A percentile compares a stretch with the other conserved stretches of the same genome.
Evolutionary conservation across 2,888 invertebrate genomes (phyloP).

Genomic region (Folsomia manolachei): DNA sequence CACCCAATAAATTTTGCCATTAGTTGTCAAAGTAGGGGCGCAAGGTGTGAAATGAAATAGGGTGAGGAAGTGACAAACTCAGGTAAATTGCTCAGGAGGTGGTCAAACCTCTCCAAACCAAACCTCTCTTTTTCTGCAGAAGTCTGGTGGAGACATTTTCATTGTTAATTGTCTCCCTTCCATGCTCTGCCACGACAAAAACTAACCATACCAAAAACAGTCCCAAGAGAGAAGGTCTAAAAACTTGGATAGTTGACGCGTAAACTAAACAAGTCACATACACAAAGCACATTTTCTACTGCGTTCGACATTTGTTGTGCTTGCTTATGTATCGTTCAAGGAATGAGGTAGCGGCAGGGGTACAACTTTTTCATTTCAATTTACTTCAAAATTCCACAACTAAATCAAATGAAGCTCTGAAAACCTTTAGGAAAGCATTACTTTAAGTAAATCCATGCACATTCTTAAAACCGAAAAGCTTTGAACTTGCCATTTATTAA

Average conservation of each 20-base stretch:
- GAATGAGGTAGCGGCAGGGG: too few species aligned
- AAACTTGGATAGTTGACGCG: too few species aligned
- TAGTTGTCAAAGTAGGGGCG: not conserved
- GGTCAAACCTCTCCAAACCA: constrained; percentile 13
- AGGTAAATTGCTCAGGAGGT: constrained; percentile 22
- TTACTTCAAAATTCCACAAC: not conserved
- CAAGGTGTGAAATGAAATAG: constrained; percentile 17
- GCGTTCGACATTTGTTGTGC: not conserved
- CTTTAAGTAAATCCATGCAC: too few species aligned
- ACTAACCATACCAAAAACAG: not conserved
- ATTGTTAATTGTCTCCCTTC: constrained; percentile 2
- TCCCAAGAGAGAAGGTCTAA: not conserved
- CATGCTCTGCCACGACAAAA: too few species aligned
- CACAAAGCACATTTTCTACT: not conserved
- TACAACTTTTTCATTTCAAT: not conserved
- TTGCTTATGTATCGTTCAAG: too few species aligned
- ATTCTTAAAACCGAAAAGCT: too few species aligned
- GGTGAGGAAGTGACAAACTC: constrained; percentile 15
- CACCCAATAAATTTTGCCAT: constrained; percentile 6
- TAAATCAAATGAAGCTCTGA: not conserved
- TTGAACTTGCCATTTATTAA: not conserved
- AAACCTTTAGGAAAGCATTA: too few species aligned
- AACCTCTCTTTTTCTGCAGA: too few species aligned
- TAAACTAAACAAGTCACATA: not conserved
- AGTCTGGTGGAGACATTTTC: constrained; percentile 4